These are phyloP conservation scores for Macquaria ambigua DNA, from an alignment of 2,113 vertebrate species.

Conservation along the genomic window DNA sequence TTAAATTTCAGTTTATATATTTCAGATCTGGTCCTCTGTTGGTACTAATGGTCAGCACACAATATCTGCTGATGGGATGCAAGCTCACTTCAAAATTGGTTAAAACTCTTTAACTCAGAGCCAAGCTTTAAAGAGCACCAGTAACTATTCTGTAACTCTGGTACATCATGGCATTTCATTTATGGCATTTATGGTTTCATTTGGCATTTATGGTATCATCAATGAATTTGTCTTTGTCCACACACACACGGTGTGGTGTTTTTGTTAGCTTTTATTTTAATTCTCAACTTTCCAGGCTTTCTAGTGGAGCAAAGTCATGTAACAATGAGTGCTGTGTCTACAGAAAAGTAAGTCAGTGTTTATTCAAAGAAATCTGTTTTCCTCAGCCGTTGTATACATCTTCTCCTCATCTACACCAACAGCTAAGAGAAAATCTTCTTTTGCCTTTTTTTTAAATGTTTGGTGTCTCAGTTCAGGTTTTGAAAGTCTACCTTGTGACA, in stretches of 20 bases:
- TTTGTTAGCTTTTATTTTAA: background rate
- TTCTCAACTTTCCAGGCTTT: background rate
- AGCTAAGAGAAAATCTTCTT: background rate
- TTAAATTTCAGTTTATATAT: background rate
- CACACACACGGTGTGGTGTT: background rate
- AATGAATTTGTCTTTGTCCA: background rate
- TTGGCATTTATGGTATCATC: background rate
- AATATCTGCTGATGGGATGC: background rate
- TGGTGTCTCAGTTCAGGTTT: background rate
- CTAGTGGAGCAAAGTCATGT: background rate
- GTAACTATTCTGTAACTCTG: background rate
- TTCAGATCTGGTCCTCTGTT: background rate
- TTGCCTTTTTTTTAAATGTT: background rate
- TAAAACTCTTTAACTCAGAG: too few species aligned
- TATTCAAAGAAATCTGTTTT: background rate
- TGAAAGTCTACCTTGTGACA: background rate
- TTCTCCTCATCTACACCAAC: background rate
- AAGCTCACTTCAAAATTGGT: background rate
- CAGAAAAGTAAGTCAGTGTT: background rate
- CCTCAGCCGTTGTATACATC: background rate
- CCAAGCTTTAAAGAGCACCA: background rate
- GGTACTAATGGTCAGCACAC: background rate
- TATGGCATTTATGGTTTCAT: background rate
- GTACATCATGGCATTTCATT: background rate
- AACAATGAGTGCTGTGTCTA: background rate